Conservation (phyloP, 2,113 vertebrate genomes). For the Mus pahari region DNA sequence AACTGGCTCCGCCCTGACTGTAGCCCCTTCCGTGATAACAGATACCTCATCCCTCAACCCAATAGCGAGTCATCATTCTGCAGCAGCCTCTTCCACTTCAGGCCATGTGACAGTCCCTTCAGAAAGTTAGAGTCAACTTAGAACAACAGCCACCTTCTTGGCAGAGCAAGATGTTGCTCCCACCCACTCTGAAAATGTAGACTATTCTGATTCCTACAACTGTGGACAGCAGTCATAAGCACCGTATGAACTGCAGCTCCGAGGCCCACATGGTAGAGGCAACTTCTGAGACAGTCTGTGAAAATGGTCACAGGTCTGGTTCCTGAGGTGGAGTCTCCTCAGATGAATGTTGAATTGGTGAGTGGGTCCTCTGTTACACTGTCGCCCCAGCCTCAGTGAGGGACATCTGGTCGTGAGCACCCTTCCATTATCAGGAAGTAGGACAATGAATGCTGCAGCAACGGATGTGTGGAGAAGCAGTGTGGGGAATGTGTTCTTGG, state of each 20-base stretch:
- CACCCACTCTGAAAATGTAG: conserved; percentile 85
- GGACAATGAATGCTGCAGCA: conserved; percentile 94
- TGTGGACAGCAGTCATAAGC: conserved; percentile 76
- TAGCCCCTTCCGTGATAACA: conserved; percentile 86
- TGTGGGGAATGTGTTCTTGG: conserved; percentile 88
- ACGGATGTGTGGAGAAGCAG: conserved; percentile 93
- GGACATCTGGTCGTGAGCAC: conserved; percentile 92
- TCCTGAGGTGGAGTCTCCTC: conserved; percentile 84
- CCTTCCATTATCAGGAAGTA: conserved; percentile 91
- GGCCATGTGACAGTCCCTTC: no score
- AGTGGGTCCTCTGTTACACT: conserved; percentile 86
- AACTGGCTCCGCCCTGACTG: conserved; percentile 79
- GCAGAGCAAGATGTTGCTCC: conserved; percentile 89
- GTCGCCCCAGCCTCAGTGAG: conserved; percentile 86
- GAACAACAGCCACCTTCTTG: conserved; percentile 88
- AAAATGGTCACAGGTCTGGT: conserved; percentile 84
- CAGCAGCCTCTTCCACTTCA: conserved; percentile 83
- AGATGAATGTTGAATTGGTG: conserved; percentile 93
- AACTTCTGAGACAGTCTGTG: conserved; percentile 80
- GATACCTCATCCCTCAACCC: conserved; percentile 90
- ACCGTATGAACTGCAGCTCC: conserved; percentile 59
- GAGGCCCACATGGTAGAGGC: conserved; percentile 74
- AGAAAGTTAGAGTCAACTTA: conserved; percentile 83
- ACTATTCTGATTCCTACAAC: conserved; percentile 76
- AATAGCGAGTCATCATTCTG: conserved; percentile 90